Base-by-base conservation (phyloP, 2,113 vertebrate genomes). In the Naja naja region DNA sequence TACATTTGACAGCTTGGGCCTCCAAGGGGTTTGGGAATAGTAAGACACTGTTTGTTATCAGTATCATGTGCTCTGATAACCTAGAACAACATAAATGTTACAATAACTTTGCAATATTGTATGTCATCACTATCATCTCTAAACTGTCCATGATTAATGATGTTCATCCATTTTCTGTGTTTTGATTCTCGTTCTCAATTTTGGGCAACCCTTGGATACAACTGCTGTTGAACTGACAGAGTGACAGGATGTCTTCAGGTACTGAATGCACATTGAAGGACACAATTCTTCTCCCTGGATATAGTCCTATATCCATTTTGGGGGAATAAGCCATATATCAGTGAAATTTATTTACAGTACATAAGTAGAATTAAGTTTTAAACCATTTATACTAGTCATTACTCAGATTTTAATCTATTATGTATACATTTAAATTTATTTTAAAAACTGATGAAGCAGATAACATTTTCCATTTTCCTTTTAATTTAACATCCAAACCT, bases 391-490 rank as follows among this genome's bases (percentile, higher is more conserved):
- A 81, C 34, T 39, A 81, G 49, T 92, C 6, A 56, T 22, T 23
- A 8, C 22, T 56, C 88, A 92, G 30, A 58, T 89, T 92, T 89
- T 90, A 93, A 86, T 90, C 30, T 86, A 39, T 43, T 45, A 25
- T 54, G 34, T 34, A 25, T 86, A 54, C 39, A 47, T 16, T 34
- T 93, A 85, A 58, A 23, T 3, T 39, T 58, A 86, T 90, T 56
- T 56, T 9, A 93, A 89, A 93, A 93, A 86, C 30, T 58, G 85
- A 16, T 12, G 34, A 27, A 53, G n/a, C 58, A 89, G 23, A 58
- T 55, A 34, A 39, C 55, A 25, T 39, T 45, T 81, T 22, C 34
- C 60, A 16, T 25, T 1, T 39, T 58, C 11, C 27, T 85, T 53
- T 89, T 22, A 7, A 74, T 34, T 20, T 74, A 89, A 23, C 34